Base-by-base conservation (phyloP, 2,888 invertebrate species). In the Drosophila neonasuta region DNA sequence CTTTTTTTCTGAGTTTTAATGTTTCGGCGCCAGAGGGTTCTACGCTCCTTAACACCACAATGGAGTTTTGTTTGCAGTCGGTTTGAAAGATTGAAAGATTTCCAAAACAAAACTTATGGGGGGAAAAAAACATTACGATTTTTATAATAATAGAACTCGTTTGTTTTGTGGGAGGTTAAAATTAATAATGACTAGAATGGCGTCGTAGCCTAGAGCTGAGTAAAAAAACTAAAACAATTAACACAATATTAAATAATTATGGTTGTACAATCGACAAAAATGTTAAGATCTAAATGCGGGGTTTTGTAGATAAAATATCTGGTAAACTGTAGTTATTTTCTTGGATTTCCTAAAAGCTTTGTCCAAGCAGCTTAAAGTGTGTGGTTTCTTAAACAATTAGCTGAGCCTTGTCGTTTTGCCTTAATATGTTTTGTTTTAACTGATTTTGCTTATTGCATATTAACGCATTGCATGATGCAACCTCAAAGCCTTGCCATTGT, bases 1-100 rank as follows among this genome's bases (percentile, higher is more conserved):
- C 68, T 72, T 61, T 70, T 79, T 79, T 72, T 54, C 24, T 24
- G 24, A 24, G 55, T 62, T 68, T 65, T 63, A 48, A 51, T 64
- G 61, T 65, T 78, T 64, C 51, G 64, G 60, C 24, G 59, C 57
- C 65, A 13, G 15, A 64, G 62, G 56, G 42, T 60, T 42, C 42
- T 54, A 42, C 63, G 55, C 62, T 62, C 70, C 55, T 51, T 58
- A 34, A 15, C 58, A 24, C 24, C 13, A 61, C 42, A 61, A 63
- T 74, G 42, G 32, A 49, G 56, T 54, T 50, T 54, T 68, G 62
- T 64, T 67, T 46, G 41, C 15, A 36, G 49, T 44, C n/a, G 24
- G 55, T 11, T 49, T 36, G 30, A 57, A 15, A 54, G 49, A 55
- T 59, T 51, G 24, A 36, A 36, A 59, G 30, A 51, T 30, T 30